A percentile compares a stretch with the other conserved stretches of the same genome.
Conservation (phyloP, 2,888 invertebrate species). For the Tetanocera ferruginea region DNA sequence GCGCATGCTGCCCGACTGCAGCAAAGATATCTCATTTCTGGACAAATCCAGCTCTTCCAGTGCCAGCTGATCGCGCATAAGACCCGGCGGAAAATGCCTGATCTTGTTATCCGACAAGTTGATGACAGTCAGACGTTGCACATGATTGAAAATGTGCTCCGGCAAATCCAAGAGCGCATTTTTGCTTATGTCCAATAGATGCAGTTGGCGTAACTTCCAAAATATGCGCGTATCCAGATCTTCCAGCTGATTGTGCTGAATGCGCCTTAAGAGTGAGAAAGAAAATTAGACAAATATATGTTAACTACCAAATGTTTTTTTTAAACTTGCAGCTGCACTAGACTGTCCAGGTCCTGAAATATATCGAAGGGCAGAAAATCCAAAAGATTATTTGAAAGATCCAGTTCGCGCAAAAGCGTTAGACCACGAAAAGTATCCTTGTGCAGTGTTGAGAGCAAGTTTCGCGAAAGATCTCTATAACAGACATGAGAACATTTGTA, state of each 20-base stretch:
- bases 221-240: slow-evolving; percentile 72
- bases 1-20: slow-evolving; percentile 72
- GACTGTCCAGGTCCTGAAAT: slow-evolving; percentile 74
- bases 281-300: neutral
- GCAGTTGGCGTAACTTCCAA: slow-evolving; percentile 72
- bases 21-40: slow-evolving; percentile 73
- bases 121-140: slow-evolving; percentile 64
- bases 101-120: slow-evolving; percentile 70
- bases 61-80: slow-evolving; percentile 71
- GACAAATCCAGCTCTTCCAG: slow-evolving; percentile 78
- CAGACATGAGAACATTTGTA: neutral
- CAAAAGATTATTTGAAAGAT: slow-evolving; percentile 78
- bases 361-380: slow-evolving; percentile 75
- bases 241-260: slow-evolving; percentile 75
- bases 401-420: slow-evolving; percentile 73
- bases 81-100: slow-evolving; percentile 69
- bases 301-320: neutral
- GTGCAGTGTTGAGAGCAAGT: slow-evolving; percentile 76
- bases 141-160: slow-evolving; percentile 72
- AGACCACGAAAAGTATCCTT: slow-evolving; percentile 76
- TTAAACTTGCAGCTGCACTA: slow-evolving; percentile 74
- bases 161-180: slow-evolving; percentile 73
- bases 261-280: slow-evolving; percentile 67
- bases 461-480: slow-evolving; percentile 78
- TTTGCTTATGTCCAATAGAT: slow-evolving; percentile 75